A percentile compares a stretch with the other conserved stretches of the same genome.
These are phyloP conservation scores for Druon quercuslanigerum DNA, from an alignment of 1,140 invertebrate species.

Conservation along the genomic window DNA sequence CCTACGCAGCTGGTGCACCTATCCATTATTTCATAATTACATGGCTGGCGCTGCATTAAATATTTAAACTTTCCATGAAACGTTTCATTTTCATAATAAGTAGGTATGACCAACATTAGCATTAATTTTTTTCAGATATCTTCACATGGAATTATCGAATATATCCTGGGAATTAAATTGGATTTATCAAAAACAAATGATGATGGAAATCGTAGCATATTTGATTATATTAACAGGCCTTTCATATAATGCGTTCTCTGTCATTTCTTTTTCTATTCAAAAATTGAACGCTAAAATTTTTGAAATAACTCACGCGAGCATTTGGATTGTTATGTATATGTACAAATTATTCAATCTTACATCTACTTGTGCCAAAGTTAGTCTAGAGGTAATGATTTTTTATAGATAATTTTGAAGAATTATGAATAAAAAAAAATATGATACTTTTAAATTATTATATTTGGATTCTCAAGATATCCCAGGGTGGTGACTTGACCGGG, in stretches of 20 bases:
- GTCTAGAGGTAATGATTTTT: not conserved
- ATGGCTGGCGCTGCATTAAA: no score
- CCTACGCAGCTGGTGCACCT: no score
- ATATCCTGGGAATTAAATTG: not conserved
- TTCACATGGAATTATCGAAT: not conserved
- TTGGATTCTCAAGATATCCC: no score
- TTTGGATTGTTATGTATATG: not conserved
- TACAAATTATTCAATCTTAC: not conserved
- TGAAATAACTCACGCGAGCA: not conserved
- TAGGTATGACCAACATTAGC: no score
- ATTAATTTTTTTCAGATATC: no score
- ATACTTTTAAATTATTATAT: not conserved
- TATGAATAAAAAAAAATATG: no score
- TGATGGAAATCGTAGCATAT: slow-evolving; percentile 11
- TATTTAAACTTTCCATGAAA: no score
- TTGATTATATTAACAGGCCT: not conserved
- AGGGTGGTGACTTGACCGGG: no score
- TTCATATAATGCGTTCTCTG: not conserved
- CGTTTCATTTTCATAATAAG: no score
- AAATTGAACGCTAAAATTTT: not conserved
- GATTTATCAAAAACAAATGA: not conserved
- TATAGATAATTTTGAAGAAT: no score
- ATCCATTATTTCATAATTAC: no score
- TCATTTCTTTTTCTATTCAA: not conserved
- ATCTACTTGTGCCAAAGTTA: not conserved